Conservation (phyloP, 2,797 vertebrate species). For the Siniperca scherzeri region DNA sequence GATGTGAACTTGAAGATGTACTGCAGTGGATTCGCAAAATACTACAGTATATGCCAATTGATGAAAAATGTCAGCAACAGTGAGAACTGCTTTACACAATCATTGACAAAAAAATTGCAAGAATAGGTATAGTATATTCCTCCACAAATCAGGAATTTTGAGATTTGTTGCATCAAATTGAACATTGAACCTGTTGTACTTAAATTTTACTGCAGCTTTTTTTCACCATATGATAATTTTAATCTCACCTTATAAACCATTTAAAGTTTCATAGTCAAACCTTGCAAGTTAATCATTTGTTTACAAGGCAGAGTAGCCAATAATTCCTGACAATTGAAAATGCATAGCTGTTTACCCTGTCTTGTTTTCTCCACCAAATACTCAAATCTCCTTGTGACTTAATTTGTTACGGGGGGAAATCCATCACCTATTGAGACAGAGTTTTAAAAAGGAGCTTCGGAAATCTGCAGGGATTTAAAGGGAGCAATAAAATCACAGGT, state of each 20-base stretch:
- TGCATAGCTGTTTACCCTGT: neutral
- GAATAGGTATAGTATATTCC: neutral
- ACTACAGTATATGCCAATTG: neutral
- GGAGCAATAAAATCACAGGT: conserved; percentile 11
- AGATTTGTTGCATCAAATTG: conserved; percentile 5
- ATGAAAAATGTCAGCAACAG: neutral
- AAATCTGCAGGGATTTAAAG: conserved; percentile 7
- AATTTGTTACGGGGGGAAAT: conserved; percentile 4
- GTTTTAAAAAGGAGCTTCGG: conserved; percentile 17
- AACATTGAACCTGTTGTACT: neutral
- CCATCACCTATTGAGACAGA: conserved; percentile 21
- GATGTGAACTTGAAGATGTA: neutral
- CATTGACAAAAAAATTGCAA: neutral
- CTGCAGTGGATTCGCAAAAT: neutral
- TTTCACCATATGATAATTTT: neutral
- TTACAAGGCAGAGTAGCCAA: conserved; percentile 22
- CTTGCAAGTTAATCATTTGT: conserved; percentile 11
- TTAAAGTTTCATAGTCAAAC: conserved; percentile 19
- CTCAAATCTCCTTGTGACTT: conserved; percentile 9
- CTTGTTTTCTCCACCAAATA: conserved; percentile 1
- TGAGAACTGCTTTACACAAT: neutral
- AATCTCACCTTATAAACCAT: conserved; percentile 4
- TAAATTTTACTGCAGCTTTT: neutral
- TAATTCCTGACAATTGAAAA: conserved; percentile 8
- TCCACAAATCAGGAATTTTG: conserved; percentile 1